Conservation (phyloP, 2,113 vertebrate species). For the Oncorhynchus masou region DNA sequence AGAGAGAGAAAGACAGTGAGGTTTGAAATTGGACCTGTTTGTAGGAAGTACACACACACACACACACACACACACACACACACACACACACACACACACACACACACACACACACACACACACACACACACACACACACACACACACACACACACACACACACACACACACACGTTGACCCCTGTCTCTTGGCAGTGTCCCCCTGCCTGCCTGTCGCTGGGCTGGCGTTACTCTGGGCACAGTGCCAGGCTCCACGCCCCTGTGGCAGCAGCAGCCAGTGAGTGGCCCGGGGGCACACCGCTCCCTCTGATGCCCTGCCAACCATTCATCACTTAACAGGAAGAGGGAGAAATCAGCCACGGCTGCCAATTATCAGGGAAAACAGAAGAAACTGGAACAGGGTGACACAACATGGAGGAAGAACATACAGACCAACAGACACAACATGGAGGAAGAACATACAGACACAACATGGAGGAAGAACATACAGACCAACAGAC, state of each 20-base stretch:
- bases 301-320: conserved; percentile 82
- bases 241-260: conserved; percentile 76
- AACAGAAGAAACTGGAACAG: background rate
- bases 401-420: conserved; percentile 63
- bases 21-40: background rate
- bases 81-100: conserved; percentile 9
- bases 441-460: background rate
- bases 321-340: conserved; percentile 85
- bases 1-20: background rate
- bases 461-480: too few species aligned
- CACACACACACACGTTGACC: conserved; percentile 62
- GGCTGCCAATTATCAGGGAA: conserved; percentile 23
- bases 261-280: conserved; percentile 71
- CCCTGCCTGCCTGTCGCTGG: conserved; percentile 66
- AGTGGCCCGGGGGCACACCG: conserved; percentile 53
- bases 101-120: too few species aligned
- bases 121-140: background rate
- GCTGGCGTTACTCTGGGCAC: conserved; percentile 62
- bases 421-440: background rate
- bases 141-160: conserved; percentile 40
- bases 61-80: conserved; percentile 1
- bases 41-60: background rate
- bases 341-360: conserved; percentile 35
- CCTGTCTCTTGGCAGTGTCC: conserved; percentile 69
- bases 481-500: too few species aligned